Base-by-base conservation (phyloP, 2,113 vertebrate species). In the Myotis yumanensis region DNA sequence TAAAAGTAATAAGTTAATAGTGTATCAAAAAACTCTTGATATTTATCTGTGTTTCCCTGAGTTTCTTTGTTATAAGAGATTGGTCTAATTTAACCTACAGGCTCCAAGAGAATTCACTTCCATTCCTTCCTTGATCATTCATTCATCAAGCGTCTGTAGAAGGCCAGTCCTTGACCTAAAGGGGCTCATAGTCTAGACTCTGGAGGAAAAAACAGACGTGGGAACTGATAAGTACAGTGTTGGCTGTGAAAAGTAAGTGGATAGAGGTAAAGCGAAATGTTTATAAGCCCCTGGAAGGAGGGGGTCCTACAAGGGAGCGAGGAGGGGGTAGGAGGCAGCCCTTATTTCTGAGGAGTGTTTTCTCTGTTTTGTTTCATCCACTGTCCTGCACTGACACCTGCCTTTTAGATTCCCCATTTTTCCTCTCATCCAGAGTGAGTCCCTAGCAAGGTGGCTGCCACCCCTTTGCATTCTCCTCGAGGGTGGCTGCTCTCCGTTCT, bases 111-210 rank as follows among this genome's bases (percentile, higher is more conserved):
- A 72, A 89, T 95, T 82, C 22, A 32, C 0, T 85, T 92, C 51
- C 52, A 11, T 80, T 46, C 30, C 22, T 80, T 75, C 75, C 52
- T 89, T 84, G 18, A 77, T 92, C 93, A 52, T 87, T 86, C 77
- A 90, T 87, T 88, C 79, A 68, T 84, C 54, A 35, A 40, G 30
- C 14, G 0, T 95, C 92, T 68, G 16, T 81, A 52, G 82, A 64
- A 90, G 94, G 68, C 46, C 59, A 73, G 59, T 69, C 82, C 73
- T 91, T 96, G 91, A 94, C 52, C 40, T 92, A 46, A 4, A 37
- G 30, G 82, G 64, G 11, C 18, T 90, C 64, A 37, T 18, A 64
- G 66, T 97, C 93, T 94, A 94, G 86, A 92, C 90, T 93, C 7
- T 15, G 40, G 51, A 88, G 52, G n/a, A 51, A 23, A 96, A 73